These are phyloP conservation scores for Lepus timidus DNA, from an alignment of 2,113 vertebrate genomes.

Conservation along the genomic window DNA sequence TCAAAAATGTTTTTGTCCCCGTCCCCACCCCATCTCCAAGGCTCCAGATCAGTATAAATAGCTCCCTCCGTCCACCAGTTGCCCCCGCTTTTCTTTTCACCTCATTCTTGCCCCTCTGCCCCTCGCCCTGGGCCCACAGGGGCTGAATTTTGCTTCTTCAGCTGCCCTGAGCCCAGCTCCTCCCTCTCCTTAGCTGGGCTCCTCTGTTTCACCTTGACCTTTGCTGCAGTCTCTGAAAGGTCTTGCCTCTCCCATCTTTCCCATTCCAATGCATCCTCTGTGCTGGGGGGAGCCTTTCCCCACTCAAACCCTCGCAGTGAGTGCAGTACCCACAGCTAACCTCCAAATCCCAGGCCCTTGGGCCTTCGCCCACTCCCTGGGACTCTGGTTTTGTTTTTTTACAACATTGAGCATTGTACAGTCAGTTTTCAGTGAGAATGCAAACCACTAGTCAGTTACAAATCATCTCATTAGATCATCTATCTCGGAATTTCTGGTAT, in stretches of 20 bases:
- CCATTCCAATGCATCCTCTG: neutral
- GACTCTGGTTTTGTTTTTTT: neutral
- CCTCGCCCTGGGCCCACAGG: neutral
- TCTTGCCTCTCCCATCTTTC: neutral
- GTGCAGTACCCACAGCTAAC: neutral
- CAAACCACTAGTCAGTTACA: constrained; percentile 27
- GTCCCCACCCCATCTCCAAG: neutral
- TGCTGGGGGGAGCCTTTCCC: neutral
- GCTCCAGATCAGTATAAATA: neutral
- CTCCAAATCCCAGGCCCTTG: neutral
- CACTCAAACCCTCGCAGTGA: neutral
- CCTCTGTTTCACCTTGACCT: neutral
- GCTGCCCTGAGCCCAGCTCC: neutral
- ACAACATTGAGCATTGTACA: neutral
- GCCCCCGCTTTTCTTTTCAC: neutral
- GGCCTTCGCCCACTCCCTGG: neutral
- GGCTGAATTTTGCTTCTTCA: neutral
- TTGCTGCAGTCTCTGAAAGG: neutral
- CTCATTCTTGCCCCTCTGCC: neutral
- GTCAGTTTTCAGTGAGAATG: constrained; percentile 49
- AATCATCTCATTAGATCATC: constrained; percentile 5
- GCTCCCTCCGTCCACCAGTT: neutral
- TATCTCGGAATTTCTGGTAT: neutral
- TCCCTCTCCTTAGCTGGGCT: neutral
- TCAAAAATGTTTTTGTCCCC: neutral